Evolutionary conservation across 2,113 vertebrate species (phyloP).

Genomic region (human (Homo sapiens)): GRCh38 chr7:137953001-137953500

Average conservation of each 20-base stretch:
- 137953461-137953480: not conserved
- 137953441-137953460: not conserved
- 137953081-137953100: too few relatives aligned
- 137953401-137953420: not conserved
- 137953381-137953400: not conserved
- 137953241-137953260: not conserved
- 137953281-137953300: not conserved
- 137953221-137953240: not conserved
- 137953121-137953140: not conserved
- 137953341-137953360: conserved; percentile 51
- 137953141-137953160: not conserved
- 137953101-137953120: not conserved
- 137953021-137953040: too few relatives aligned
- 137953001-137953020: too few relatives aligned
- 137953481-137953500: not conserved
- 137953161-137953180: not conserved
- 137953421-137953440: not conserved
- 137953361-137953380: not conserved
- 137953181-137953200: not conserved
- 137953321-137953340: not conserved
- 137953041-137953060: too few relatives aligned
- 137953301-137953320: conserved; percentile 20
- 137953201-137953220: not conserved
- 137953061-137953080: too few relatives aligned
- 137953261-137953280: not conserved